These are phyloP conservation scores for Columbina picui DNA, from an alignment of 2,113 vertebrate genomes.

Conservation along the genomic window DNA sequence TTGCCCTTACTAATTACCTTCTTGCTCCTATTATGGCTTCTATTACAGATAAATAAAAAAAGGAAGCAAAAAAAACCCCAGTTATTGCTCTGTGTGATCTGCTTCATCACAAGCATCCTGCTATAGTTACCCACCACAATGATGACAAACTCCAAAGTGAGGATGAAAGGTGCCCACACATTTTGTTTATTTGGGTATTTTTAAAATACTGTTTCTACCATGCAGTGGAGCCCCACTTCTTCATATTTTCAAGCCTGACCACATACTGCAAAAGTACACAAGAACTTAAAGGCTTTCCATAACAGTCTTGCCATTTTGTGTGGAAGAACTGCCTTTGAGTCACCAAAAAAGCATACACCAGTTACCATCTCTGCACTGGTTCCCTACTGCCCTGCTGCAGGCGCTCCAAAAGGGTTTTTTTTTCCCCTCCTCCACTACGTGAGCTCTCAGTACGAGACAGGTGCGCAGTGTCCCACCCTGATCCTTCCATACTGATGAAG, in stretches of 20 bases:
- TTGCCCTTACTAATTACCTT: background rate
- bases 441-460: background rate
- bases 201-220: background rate
- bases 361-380: background rate
- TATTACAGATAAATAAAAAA: background rate
- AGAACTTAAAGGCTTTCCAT: background rate
- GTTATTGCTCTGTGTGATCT: fast-evolving
- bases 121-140: background rate
- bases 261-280: fast-evolving
- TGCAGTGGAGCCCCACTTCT: background rate
- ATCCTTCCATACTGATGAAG: background rate
- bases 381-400: background rate
- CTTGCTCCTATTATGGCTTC: background rate
- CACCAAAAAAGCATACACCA: background rate
- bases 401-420: background rate
- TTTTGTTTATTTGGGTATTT: background rate
- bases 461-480: background rate
- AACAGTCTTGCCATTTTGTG: background rate
- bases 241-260: background rate
- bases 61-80: background rate
- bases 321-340: background rate
- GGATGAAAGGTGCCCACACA: background rate
- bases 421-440: background rate
- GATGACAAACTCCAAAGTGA: background rate
- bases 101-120: background rate